Evolutionary conservation across 2,113 vertebrate species (phyloP).

Genomic region (Pholis gunnellus): DNA sequence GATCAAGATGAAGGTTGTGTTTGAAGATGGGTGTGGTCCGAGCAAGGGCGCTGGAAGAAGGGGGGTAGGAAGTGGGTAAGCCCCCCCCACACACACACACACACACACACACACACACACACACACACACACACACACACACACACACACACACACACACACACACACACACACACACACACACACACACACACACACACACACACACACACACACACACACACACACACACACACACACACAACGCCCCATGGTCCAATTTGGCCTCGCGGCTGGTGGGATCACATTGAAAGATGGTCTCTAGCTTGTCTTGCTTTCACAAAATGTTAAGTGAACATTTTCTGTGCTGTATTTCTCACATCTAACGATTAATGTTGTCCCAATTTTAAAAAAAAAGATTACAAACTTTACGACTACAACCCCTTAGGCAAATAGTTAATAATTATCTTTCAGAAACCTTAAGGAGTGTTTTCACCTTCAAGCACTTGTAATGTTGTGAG

Average conservation of each 20-base stretch:
- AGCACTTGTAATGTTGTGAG: neutral
- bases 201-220: too few relatives aligned
- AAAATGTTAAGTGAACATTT: neutral
- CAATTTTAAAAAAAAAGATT: neutral
- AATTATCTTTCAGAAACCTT: neutral
- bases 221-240: too few relatives aligned
- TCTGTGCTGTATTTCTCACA: neutral
- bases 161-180: too few relatives aligned
- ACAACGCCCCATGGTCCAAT: neutral
- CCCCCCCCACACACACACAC: neutral
- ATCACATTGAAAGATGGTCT: too few relatives aligned
- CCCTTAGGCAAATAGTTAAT: conserved; percentile 6
- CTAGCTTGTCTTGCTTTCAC: neutral
- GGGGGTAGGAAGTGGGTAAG: neutral
- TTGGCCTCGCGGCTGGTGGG: too few relatives aligned
- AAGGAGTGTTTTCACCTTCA: neutral
- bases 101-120: too few relatives aligned
- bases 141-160: too few relatives aligned
- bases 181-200: too few relatives aligned
- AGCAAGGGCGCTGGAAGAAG: neutral
- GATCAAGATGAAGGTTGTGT: neutral
- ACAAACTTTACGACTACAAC: neutral
- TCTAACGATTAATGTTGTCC: neutral
- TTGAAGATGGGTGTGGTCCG: neutral
- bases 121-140: too few relatives aligned